phyloP scores from a whole-genome alignment of 2,888 invertebrate species.

The Mylabris sibirica region DNA sequence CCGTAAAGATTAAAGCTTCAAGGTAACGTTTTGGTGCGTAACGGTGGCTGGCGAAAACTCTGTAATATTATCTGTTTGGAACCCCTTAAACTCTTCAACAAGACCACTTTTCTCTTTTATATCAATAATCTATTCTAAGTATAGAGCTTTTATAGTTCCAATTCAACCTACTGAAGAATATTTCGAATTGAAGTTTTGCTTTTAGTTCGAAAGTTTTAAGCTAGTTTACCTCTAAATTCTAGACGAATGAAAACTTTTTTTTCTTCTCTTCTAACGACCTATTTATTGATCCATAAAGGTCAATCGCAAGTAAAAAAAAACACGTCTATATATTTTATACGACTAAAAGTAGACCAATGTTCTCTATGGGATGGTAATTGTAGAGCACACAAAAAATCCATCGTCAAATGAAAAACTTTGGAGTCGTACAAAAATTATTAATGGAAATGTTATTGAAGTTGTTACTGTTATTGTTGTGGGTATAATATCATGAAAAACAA shows the following conservation, averaged over 20 bases:
- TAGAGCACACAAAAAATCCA: too few species aligned
- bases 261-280: neutral
- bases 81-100: neutral
- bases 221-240: neutral
- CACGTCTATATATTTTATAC: neutral
- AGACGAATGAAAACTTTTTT: neutral
- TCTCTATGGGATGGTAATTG: neutral
- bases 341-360: neutral
- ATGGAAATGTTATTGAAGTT: too few species aligned
- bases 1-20: too few species aligned
- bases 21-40: too few species aligned
- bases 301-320: neutral
- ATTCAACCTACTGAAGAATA: neutral
- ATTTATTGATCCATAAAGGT: neutral
- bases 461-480: too few species aligned
- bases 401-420: too few species aligned
- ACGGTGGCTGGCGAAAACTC: too few species aligned
- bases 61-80: neutral
- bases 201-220: neutral
- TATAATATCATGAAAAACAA: too few species aligned
- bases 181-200: neutral
- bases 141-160: neutral
- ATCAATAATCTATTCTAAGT: neutral
- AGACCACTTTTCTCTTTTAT: neutral
- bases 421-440: too few species aligned